phyloP scores from a whole-genome alignment of 2,113 vertebrate genomes.

The Rhodinocichla rosea region DNA sequence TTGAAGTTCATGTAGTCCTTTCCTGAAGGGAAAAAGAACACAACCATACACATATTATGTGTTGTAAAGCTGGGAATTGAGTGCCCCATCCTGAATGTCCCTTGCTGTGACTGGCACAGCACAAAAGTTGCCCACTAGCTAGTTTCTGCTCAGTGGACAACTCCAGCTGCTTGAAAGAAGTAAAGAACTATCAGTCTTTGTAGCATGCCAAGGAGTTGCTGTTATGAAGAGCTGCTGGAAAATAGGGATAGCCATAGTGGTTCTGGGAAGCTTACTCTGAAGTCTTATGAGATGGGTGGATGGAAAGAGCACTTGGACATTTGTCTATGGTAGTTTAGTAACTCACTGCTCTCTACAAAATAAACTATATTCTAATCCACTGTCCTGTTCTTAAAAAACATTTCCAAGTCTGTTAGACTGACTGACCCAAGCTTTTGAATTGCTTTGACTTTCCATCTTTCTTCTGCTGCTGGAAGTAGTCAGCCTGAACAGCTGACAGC shows the following conservation, averaged over 20 bases:
- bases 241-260: background rate
- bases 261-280: background rate
- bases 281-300: background rate
- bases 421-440: background rate
- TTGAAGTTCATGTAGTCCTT: background rate
- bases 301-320: background rate
- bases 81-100: background rate
- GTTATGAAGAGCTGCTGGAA: background rate
- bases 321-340: background rate
- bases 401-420: background rate
- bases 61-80: background rate
- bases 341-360: background rate
- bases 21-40: background rate
- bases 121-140: background rate
- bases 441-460: background rate
- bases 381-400: background rate
- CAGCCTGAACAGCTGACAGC: constrained; percentile 27
- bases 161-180: background rate
- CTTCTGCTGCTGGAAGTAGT: background rate
- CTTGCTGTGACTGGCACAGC: background rate
- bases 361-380: background rate
- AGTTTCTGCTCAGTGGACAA: background rate
- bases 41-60: background rate
- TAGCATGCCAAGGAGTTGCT: background rate
- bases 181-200: background rate